Base-by-base conservation (phyloP, 1,140 invertebrate species). In the Reticulitermes speratus region DNA sequence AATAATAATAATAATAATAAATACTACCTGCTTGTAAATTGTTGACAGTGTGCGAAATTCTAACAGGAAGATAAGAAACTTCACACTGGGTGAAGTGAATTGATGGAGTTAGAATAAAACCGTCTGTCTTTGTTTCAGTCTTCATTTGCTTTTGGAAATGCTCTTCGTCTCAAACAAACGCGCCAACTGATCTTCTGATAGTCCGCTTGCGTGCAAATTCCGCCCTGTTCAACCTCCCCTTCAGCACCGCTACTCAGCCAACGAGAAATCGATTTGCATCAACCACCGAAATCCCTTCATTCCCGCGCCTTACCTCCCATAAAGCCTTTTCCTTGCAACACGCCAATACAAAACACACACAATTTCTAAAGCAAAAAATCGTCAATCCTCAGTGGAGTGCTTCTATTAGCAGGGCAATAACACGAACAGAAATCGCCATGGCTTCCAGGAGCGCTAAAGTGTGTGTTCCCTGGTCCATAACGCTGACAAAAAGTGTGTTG, bases 211-310 rank as follows among this genome's bases (percentile, higher is more conserved):
- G 65, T 30, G n/a, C 65, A 9, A n/a, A 16, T 12, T 14, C 65
- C 65, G 7, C 65, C 25, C 65, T 9, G 25, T 9, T 30, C 25
- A 59, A 11, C 65, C 65, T 25, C 65, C 65, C n/a, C 65, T 25
- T 16, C 65, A 75, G 0, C 65, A 19, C 19, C 14, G 52, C 45
- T 12, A 55, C 19, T 16, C 52, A 12, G 21, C 59, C 5, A 75
- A 30, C 25, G 65, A 75, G 65, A 75, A 75, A 75, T 75, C 25
- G 65, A 75, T 75, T 75, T 75, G 65, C 65, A 75, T 75, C 65
- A 75, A 30, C 25, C 65, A 25, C 25, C n/a, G 9, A 30, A 75
- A 75, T 2, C 65, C 65, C 65, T 75, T 75, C n/a, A n/a, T n/a
- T 30, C 65, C n/a, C 3, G 65, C 7, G 25, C 30, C 65, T 30